These are phyloP conservation scores for Lasioglossum figueresi DNA, from an alignment of 2,888 invertebrate genomes.

Conservation along the genomic window DNA sequence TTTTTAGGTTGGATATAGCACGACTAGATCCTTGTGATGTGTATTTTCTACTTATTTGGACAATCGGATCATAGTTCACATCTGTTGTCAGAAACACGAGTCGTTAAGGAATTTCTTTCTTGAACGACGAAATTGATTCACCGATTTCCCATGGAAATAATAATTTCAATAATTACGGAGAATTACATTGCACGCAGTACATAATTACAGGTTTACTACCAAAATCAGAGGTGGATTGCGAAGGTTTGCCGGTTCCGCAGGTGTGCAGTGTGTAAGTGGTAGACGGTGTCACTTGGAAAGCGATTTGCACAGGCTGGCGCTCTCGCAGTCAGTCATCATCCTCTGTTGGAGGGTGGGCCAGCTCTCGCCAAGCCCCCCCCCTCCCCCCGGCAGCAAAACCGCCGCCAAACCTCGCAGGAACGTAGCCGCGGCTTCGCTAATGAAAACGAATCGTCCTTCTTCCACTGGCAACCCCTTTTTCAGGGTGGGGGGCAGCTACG, in stretches of 20 bases:
- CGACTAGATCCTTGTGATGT: no score
- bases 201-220: not conserved
- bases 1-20: no score
- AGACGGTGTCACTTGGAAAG: not conserved
- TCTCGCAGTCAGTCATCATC: slow-evolving; percentile 1
- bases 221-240: not conserved
- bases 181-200: not conserved
- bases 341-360: not conserved
- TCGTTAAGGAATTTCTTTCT: no score
- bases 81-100: no score
- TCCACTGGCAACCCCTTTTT: slow-evolving; percentile 53
- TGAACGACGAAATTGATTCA: no score
- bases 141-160: not conserved
- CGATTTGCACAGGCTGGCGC: not conserved
- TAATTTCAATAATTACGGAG: not conserved
- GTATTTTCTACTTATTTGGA: no score
- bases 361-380: not conserved
- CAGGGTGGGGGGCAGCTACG: slow-evolving; percentile 44
- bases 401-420: not conserved
- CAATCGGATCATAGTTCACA: no score
- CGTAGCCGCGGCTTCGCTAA: slow-evolving; percentile 63
- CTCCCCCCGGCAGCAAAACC: not conserved
- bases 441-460: slow-evolving; percentile 74
- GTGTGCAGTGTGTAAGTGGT: not conserved
- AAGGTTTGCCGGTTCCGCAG: not conserved